A percentile compares a stretch with the other conserved stretches of the same genome.
Conservation (phyloP, 2,797 vertebrate species). For the Coreius guichenoti region DNA sequence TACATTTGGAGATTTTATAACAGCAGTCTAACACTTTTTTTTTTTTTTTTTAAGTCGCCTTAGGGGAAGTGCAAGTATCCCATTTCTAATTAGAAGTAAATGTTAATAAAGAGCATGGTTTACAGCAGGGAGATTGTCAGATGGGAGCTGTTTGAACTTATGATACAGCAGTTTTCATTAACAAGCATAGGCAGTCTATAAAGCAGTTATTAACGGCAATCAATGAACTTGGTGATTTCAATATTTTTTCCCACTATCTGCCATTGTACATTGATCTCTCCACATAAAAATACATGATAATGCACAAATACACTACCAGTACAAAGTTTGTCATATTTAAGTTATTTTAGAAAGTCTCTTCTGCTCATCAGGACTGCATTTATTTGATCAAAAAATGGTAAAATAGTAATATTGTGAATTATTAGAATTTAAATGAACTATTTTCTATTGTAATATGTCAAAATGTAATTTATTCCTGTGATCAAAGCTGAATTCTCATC, state of each 20-base stretch:
- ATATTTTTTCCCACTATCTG: neutral
- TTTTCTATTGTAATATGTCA: neutral
- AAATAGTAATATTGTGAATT: neutral
- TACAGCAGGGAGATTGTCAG: slow-evolving; percentile 35
- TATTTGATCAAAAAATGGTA: neutral
- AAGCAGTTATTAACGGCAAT: slow-evolving; percentile 37
- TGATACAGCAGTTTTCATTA: slow-evolving; percentile 22
- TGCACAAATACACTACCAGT: neutral
- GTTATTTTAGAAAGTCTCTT: neutral
- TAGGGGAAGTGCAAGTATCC: slow-evolving; percentile 15
- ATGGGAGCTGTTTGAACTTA: slow-evolving; percentile 26
- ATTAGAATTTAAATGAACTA: neutral
- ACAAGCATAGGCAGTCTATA: neutral
- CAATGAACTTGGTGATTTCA: neutral
- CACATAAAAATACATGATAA: neutral
- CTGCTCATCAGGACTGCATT: neutral
- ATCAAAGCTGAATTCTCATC: neutral
- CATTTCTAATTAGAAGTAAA: slow-evolving; percentile 46
- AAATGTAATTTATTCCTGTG: neutral
- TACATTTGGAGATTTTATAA: slow-evolving; percentile 9
- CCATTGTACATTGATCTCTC: neutral
- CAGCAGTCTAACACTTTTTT: neutral
- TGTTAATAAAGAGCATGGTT: slow-evolving; percentile 36
- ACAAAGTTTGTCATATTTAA: neutral
- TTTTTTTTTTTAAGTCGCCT: neutral